Base-by-base conservation (phyloP, 2,888 invertebrate genomes). In the Dioctria rufipes region DNA sequence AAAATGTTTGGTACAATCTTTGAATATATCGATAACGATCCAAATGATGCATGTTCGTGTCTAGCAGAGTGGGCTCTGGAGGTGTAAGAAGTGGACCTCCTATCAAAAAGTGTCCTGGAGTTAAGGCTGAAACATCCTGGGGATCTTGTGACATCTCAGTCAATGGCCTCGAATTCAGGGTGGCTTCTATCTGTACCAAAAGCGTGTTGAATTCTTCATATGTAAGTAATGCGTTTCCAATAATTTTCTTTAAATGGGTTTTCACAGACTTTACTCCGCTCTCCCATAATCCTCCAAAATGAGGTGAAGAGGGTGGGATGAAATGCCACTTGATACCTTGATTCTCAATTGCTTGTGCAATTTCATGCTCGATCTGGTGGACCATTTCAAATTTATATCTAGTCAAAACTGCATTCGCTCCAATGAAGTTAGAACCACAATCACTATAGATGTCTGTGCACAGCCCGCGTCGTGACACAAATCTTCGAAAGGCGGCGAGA, bases 91-190 rank as follows among this genome's bases (percentile, higher is more conserved):
- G 25, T 25, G 25, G 25, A 25, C 25, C 25, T 25, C 25, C 25
- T 25, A 25, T 25, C 25, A 25, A 25, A 25, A 25, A 63, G 42
- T 81, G 81, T 39, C 73, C 73, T 25, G 81, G 78, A 25, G 25
- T 25, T 25, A 25, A 25, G 25, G 25, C 25, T 25, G 25, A 25
- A 25, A 25, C 25, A 25, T 2, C 25, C 25, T 25, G 25, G 25
- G 25, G 25, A 25, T 25, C 25, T 39, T 3, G 42, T 11, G 2
- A 25, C 25, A 25, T 25, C 25, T 25, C 25, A 25, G 42, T 75
- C 75, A 9, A 11, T 1, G 69, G 69, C 11, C 49, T 8, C 0
- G 49, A 69, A 51, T 69, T 69, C 11, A 69, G 37, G 11, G 49
- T 25, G 1, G 37, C 5, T 51, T 69, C 51, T n/a, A 69, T 69